Evolutionary conservation across 2,797 vertebrate species (phyloP).

Genomic region (Pipistrellus kuhlii): DNA sequence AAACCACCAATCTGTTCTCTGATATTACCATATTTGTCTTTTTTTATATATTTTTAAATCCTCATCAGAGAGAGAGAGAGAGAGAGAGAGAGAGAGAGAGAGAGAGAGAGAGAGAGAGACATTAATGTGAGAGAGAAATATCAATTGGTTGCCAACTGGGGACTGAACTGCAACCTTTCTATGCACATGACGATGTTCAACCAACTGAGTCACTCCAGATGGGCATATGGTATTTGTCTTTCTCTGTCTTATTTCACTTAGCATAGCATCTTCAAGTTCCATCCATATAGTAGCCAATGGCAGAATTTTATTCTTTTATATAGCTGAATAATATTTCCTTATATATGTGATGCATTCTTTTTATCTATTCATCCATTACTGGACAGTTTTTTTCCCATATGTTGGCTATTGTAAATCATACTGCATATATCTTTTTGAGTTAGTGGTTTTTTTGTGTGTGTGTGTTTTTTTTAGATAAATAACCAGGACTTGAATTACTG

Average conservation of each 20-base stretch:
- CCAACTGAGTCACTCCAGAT: not conserved
- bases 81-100: too few relatives aligned
- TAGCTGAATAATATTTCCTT: not conserved
- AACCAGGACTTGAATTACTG: not conserved
- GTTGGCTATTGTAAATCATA: not conserved
- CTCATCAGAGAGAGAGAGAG: not conserved
- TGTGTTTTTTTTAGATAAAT: not conserved
- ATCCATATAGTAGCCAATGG: not conserved
- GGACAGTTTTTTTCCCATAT: not conserved
- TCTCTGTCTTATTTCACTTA: not conserved
- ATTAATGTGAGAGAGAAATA: not conserved
- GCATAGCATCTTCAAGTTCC: not conserved
- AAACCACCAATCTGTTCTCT: not conserved
- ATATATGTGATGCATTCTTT: not conserved
- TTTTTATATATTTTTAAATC: not conserved
- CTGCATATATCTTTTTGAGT: not conserved
- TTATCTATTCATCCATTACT: not conserved
- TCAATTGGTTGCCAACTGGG: not conserved
- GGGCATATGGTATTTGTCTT: not conserved
- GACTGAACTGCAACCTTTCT: not conserved
- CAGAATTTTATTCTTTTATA: not conserved
- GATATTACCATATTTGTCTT: not conserved
- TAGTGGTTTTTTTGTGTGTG: not conserved
- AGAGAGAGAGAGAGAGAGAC: not conserved
- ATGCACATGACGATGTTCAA: not conserved